Percentiles rank a stretch among this genome's conserved stretches.
phyloP scores from a whole-genome alignment of 2,888 invertebrate genomes.

The Zaprionus bogoriensis region DNA sequence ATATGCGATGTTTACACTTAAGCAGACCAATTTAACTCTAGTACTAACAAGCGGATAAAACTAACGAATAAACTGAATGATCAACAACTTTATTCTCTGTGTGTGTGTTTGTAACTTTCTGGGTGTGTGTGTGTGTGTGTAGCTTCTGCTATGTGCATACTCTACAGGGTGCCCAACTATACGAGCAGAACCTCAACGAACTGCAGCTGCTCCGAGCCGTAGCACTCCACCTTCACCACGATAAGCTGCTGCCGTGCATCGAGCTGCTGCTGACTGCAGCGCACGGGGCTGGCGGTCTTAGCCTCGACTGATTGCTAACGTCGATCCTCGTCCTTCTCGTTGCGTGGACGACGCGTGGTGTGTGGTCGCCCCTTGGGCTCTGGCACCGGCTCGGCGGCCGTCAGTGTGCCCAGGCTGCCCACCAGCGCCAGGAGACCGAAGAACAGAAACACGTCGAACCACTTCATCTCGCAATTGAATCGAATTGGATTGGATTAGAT shows the following conservation, averaged over 20 bases:
- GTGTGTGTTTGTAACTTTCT: neutral
- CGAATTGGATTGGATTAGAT: neutral
- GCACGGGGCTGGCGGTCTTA: neutral
- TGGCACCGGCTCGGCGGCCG: conserved; percentile 72
- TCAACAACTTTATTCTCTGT: conserved; percentile 38
- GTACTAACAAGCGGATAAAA: conserved; percentile 50
- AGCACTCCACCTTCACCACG: conserved; percentile 71
- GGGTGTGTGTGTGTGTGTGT: neutral
- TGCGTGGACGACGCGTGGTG: conserved; percentile 75
- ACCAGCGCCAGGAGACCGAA: conserved; percentile 77
- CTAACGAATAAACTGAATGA: conserved; percentile 64
- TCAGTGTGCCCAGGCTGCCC: conserved; percentile 67
- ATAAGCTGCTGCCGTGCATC: conserved; percentile 37
- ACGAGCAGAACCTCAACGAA: conserved; percentile 76
- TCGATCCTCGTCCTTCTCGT: conserved; percentile 60
- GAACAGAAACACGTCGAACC: conserved; percentile 74
- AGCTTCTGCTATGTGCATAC: neutral
- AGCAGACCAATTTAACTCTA: conserved; percentile 77
- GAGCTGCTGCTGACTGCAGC: conserved; percentile 42
- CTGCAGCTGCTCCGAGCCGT: conserved; percentile 67
- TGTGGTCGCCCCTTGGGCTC: conserved; percentile 79
- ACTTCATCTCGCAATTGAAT: conserved; percentile 70
- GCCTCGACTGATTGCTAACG: conserved; percentile 64
- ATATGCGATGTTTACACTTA: conserved; percentile 57
- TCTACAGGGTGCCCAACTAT: conserved; percentile 15